Conservation (phyloP, 2,888 invertebrate species). For the Drosophila subquinaria region DNA sequence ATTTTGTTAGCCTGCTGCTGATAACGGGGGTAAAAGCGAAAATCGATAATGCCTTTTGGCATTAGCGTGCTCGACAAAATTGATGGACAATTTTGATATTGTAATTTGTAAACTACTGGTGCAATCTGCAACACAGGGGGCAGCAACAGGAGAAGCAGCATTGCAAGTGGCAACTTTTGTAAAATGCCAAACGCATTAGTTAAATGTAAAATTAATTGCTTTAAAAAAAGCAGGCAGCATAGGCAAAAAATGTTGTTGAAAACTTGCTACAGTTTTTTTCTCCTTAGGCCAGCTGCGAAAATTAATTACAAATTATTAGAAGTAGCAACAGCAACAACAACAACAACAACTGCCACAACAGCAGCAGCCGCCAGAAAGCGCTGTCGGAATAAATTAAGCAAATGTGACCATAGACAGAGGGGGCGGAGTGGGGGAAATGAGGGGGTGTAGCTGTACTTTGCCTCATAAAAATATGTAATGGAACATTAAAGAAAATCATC, state of each 20-base stretch:
- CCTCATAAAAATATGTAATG: constrained; percentile 65
- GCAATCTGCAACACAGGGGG: constrained; percentile 11
- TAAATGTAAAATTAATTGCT: constrained; percentile 73
- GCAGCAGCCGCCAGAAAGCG: constrained; percentile 58
- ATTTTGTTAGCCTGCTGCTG: constrained; percentile 12
- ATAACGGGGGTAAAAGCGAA: constrained; percentile 56
- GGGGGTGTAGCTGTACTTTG: constrained; percentile 34
- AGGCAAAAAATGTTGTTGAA: constrained; percentile 37
- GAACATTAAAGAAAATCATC: constrained; percentile 72
- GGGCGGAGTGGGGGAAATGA: background rate
- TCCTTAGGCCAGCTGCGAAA: constrained; percentile 64
- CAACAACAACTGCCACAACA: background rate
- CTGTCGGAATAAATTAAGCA: constrained; percentile 71
- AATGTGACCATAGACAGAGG: constrained; percentile 41
- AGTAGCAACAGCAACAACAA: constrained; percentile 14
- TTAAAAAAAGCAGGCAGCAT: constrained; percentile 25
- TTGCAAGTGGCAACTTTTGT: constrained; percentile 43
- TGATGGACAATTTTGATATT: constrained; percentile 68
- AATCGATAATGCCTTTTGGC: constrained; percentile 70
- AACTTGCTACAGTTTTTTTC: constrained; percentile 38
- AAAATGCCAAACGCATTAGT: constrained; percentile 69
- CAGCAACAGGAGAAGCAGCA: constrained; percentile 5
- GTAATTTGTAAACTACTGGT: constrained; percentile 57
- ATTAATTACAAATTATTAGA: constrained; percentile 78
- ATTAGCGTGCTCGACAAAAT: constrained; percentile 52